phyloP scores from a whole-genome alignment of 2,113 vertebrate species.

The Bos indicus region DNA sequence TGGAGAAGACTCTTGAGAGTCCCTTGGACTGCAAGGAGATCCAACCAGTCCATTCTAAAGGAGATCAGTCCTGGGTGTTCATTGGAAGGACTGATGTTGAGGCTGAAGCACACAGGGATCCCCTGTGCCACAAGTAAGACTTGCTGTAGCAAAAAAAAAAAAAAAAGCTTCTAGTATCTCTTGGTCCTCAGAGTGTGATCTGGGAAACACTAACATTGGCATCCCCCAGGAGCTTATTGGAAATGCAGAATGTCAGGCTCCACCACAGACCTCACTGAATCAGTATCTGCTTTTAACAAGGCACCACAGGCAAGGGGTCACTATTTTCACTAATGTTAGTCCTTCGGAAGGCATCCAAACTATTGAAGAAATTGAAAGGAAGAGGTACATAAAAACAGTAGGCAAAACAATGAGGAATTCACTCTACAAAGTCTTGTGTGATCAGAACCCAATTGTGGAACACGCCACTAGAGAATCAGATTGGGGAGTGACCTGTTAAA shows the following conservation, averaged over 20 bases:
- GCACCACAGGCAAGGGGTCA: background rate
- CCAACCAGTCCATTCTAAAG: too few relatives aligned
- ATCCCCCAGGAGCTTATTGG: background rate
- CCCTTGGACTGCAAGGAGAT: too few relatives aligned
- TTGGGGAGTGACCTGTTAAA: conserved; percentile 51
- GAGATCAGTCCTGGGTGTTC: too few relatives aligned
- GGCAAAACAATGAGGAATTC: background rate
- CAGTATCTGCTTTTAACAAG: background rate
- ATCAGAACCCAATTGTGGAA: conserved; percentile 33
- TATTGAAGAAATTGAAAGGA: background rate
- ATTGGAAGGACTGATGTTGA: too few relatives aligned
- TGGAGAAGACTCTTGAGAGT: too few relatives aligned
- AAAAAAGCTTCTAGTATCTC: background rate
- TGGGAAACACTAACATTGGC: background rate
- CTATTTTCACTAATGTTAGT: background rate
- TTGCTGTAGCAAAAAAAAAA: background rate
- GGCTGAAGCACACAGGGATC: background rate
- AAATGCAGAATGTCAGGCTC: background rate
- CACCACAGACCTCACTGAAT: background rate
- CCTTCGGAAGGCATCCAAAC: background rate
- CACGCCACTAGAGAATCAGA: conserved; percentile 37
- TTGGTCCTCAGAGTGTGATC: background rate
- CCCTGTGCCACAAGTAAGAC: background rate
- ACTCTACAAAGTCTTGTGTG: background rate
- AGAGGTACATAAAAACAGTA: background rate